A percentile compares a stretch with the other conserved stretches of the same genome.
These are phyloP conservation scores for Menidia beryllina DNA, from an alignment of 2,113 vertebrate genomes.

Conservation along the genomic window DNA sequence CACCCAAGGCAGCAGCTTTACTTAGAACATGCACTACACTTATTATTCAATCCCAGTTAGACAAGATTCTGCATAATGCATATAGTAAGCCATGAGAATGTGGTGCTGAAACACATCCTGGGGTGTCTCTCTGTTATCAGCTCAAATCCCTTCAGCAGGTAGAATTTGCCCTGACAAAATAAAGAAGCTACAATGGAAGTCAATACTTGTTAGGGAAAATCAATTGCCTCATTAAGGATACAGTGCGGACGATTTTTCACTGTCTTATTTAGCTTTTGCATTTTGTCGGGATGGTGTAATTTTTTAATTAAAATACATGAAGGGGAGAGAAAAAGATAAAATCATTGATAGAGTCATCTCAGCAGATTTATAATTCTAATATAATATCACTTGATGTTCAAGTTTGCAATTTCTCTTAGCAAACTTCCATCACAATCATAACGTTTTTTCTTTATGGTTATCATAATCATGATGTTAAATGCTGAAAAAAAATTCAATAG, in stretches of 20 bases:
- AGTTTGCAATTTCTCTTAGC: not conserved
- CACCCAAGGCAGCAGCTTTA: conserved; percentile 32
- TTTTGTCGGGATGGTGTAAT: conserved; percentile 30
- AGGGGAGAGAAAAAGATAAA: not conserved
- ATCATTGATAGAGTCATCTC: not conserved
- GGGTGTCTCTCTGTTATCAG: conserved; percentile 5
- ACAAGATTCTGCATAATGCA: conserved; percentile 45
- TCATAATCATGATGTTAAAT: no score
- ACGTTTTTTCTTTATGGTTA: no score
- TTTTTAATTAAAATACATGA: conserved; percentile 43
- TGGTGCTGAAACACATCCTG: conserved; percentile 41
- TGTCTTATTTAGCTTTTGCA: conserved; percentile 20
- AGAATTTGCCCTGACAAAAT: conserved; percentile 49
- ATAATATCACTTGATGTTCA: not conserved
- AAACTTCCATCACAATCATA: not conserved
- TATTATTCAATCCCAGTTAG: conserved; percentile 56
- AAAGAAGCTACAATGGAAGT: conserved; percentile 56
- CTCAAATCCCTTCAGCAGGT: conserved; percentile 13
- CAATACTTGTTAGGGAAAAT: conserved; percentile 67
- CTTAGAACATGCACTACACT: conserved; percentile 37
- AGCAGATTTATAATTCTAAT: conserved; percentile 9
- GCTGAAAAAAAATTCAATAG: not conserved
- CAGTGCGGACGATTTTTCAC: conserved; percentile 45
- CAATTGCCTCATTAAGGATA: conserved; percentile 58
- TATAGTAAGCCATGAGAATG: conserved; percentile 31